Conservation (phyloP, 2,797 vertebrate genomes). For the Philypnodon macrostomus region DNA sequence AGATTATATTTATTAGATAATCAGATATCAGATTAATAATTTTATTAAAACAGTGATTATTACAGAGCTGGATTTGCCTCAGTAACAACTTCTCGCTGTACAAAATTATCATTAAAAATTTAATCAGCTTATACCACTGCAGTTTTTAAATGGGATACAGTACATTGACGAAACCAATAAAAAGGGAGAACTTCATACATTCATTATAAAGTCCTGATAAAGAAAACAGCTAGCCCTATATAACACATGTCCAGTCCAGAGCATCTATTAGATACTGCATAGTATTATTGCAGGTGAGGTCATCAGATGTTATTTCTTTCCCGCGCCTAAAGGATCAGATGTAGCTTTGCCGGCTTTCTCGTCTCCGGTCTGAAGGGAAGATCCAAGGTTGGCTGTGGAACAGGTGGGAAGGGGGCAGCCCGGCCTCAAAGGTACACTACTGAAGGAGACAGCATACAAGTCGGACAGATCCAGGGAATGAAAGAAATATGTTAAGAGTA, state of each 20-base stretch:
- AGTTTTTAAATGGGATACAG: too few species aligned
- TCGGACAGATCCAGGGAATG: background rate
- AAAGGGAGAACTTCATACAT: background rate
- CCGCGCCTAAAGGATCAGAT: slow-evolving; percentile 13
- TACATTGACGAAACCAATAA: too few species aligned
- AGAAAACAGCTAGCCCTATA: background rate
- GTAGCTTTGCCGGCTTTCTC: slow-evolving; percentile 28
- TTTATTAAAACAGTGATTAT: too few species aligned
- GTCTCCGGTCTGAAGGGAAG: slow-evolving; percentile 43
- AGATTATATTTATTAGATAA: too few species aligned
- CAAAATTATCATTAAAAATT: too few species aligned
- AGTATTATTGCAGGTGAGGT: background rate
- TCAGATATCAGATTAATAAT: too few species aligned
- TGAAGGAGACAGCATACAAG: background rate
- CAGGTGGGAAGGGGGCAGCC: slow-evolving; percentile 37
- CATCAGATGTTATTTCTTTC: slow-evolving; percentile 45
- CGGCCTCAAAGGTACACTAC: background rate
- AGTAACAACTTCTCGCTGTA: too few species aligned
- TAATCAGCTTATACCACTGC: too few species aligned
- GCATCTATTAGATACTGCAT: too few species aligned
- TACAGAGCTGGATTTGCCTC: too few species aligned
- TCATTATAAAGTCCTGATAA: background rate
- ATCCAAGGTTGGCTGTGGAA: background rate
- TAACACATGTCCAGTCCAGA: too few species aligned
- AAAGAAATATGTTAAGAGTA: background rate